Base-by-base conservation (phyloP, 1,140 invertebrate genomes). In the Orchestia grillus region DNA sequence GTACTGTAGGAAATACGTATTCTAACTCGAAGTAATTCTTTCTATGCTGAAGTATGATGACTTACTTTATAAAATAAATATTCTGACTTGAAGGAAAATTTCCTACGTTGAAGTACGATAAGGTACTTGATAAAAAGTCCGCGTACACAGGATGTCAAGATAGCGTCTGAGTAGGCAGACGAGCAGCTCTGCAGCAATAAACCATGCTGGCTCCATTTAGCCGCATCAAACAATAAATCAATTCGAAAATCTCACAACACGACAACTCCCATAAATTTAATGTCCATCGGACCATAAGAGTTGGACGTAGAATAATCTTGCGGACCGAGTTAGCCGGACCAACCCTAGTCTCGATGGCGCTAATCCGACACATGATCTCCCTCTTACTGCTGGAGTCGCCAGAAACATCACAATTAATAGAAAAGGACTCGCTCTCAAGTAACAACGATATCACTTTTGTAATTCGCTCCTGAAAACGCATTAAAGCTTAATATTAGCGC, bases 161-260 rank as follows among this genome's bases (percentile, higher is more conserved):
- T 77, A 77, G 28, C 11, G 62, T 36, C 28, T 77, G 62, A 77
- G 62, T 77, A 36, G 28, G 62, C 11, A 77, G 62, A 77, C 15
- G 62, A 77, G 62, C 62, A 77, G 11, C 62, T 77, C 62, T 77
- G 28, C 11, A 77, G 44, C 44, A 47, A 94, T 94, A 94, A 94
- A 94, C 43, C 92, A 91, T 91, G 41, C 43, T 44, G 44, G 92
- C 92, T 94, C 92, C 92, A 94, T 94, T 94, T 94, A 44, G 43
- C 92, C 43, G 92, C 92, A 94, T 45, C 44, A 94, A 94, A 94
- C 92, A 94, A 94, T 94, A 94, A 94, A 94, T 94, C 92, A 94
- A 45, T 94, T 94, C 44, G 44, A 94, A 47, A 94, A 94, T 94
- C 92, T 94, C 92, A 47, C 92, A 94, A 94, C 92, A 94, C 92